Conservation (phyloP, 2,888 invertebrate genomes). For the Drosophila monieri region DNA sequence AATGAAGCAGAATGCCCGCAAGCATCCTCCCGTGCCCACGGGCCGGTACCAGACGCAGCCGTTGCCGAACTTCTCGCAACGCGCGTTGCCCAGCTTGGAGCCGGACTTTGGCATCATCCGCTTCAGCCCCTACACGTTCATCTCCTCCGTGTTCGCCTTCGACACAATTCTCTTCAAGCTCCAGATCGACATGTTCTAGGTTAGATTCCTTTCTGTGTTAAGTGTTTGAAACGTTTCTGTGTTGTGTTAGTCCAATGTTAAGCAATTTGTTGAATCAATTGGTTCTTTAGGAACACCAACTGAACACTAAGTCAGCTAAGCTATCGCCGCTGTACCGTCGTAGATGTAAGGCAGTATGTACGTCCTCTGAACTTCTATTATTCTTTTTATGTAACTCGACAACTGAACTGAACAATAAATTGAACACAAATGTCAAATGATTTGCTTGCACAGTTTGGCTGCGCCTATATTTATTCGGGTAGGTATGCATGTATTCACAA, state of each 20-base stretch:
- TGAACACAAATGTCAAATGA: neutral
- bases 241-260: constrained; percentile 28
- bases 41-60: constrained; percentile 48
- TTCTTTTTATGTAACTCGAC: constrained; percentile 24
- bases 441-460: constrained; percentile 55
- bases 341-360: neutral
- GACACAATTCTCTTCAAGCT: constrained; percentile 82
- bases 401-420: constrained; percentile 13
- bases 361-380: neutral
- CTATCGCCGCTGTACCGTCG: neutral
- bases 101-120: constrained; percentile 83
- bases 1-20: constrained; percentile 83
- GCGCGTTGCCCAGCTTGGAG: constrained; percentile 81
- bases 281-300: constrained; percentile 6
- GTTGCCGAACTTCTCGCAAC: constrained; percentile 60
- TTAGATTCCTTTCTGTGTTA: constrained; percentile 29
- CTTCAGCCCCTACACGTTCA: constrained; percentile 82
- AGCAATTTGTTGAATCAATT: constrained; percentile 3
- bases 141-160: constrained; percentile 83
- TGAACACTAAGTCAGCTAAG: neutral
- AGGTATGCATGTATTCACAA: constrained; percentile 58
- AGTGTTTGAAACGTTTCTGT: constrained; percentile 47
- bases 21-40: constrained; percentile 47
- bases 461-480: constrained; percentile 65
- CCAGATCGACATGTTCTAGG: constrained; percentile 74